Conservation (phyloP, 2,113 vertebrate genomes). For the Mohoua ochrocephala region DNA sequence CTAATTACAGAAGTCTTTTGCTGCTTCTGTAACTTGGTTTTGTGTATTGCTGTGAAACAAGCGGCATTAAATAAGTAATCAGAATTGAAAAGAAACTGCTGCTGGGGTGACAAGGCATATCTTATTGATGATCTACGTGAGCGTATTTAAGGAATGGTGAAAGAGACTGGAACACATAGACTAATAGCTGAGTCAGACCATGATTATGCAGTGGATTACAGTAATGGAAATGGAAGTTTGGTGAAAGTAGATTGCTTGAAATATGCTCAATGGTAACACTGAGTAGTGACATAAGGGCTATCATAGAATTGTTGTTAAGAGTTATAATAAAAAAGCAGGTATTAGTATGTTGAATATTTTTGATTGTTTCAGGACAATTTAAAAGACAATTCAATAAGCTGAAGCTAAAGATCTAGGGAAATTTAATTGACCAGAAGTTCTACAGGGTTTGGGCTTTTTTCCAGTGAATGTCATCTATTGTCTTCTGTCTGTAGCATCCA, state of each 20-base stretch:
- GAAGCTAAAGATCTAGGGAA: constrained; percentile 26
- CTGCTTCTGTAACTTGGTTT: background rate
- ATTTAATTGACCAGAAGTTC: background rate
- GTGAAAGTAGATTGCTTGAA: background rate
- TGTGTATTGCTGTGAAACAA: background rate
- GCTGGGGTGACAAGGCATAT: background rate
- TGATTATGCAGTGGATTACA: background rate
- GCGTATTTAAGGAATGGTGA: background rate
- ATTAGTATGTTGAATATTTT: background rate
- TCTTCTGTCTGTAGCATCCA: background rate
- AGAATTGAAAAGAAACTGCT: background rate
- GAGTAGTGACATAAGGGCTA: background rate
- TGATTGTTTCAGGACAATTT: constrained; percentile 12
- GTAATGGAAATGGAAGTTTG: background rate
- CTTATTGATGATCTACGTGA: background rate
- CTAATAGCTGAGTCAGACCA: background rate
- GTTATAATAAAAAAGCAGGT: background rate
- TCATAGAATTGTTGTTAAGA: background rate
- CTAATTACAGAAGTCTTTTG: background rate
- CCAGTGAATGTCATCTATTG: background rate
- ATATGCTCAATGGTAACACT: background rate
- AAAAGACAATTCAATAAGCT: constrained; percentile 3
- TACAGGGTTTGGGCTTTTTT: background rate
- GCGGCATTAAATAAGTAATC: background rate
- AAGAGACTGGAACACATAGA: background rate